Conservation (phyloP, 2,888 invertebrate genomes). For the Torymus tubicola region DNA sequence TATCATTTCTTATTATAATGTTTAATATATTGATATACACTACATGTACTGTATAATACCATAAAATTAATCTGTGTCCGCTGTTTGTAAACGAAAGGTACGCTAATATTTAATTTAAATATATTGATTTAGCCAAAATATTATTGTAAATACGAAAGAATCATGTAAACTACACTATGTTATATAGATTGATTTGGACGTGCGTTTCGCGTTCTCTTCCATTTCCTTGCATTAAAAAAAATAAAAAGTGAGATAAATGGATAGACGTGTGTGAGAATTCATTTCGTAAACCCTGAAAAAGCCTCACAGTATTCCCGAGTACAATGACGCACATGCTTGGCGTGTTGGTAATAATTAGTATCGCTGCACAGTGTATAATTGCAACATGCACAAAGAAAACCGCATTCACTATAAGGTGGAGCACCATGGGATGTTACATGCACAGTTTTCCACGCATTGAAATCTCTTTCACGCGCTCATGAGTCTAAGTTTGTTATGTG, state of each 20-base stretch:
- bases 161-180: slow-evolving; percentile 66
- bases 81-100: background rate
- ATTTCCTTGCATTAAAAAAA: slow-evolving; percentile 59
- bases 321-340: slow-evolving; percentile 59
- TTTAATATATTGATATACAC: too few relatives aligned
- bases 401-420: slow-evolving; percentile 62
- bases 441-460: slow-evolving; percentile 67
- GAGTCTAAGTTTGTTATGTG: background rate
- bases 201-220: slow-evolving; percentile 57
- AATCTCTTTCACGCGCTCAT: slow-evolving; percentile 53
- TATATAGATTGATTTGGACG: slow-evolving; percentile 63
- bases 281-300: slow-evolving; percentile 69
- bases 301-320: slow-evolving; percentile 11
- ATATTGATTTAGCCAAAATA: slow-evolving; percentile 42
- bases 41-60: too few relatives aligned
- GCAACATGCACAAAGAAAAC: slow-evolving; percentile 62
- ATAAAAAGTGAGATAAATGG: slow-evolving; percentile 67
- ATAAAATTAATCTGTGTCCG: too few relatives aligned
- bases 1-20: too few relatives aligned
- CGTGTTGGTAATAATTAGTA: slow-evolving; percentile 71
- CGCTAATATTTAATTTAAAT: slow-evolving; percentile 23
- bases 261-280: slow-evolving; percentile 72
- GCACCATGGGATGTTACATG: slow-evolving; percentile 68
- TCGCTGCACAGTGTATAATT: slow-evolving; percentile 59
- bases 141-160: slow-evolving; percentile 59